These are phyloP conservation scores for Merluccius polli DNA, from an alignment of 2,797 vertebrate species.

Conservation along the genomic window DNA sequence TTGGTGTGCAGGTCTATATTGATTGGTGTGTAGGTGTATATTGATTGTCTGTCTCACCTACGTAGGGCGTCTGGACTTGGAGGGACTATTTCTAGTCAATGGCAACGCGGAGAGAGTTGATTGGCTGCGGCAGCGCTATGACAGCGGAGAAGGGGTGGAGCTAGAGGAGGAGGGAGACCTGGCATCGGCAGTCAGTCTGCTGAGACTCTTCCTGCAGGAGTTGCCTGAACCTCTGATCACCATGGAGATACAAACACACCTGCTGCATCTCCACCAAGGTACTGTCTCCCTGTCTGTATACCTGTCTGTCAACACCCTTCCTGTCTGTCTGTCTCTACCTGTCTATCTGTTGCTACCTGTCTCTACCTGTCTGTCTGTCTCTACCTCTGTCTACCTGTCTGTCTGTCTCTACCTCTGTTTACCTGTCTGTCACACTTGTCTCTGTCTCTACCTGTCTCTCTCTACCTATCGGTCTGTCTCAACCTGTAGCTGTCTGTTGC, in stretches of 20 bases:
- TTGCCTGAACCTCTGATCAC: conserved; percentile 95
- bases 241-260: conserved; percentile 83
- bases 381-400: too few species aligned
- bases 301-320: not conserved
- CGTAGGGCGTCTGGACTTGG: conserved; percentile 90
- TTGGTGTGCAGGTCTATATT: not conserved
- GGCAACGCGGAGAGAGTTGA: conserved; percentile 96
- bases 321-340: too few species aligned
- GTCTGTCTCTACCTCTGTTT: not conserved
- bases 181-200: conserved; percentile 93
- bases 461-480: not conserved
- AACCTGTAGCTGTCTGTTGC: not conserved
- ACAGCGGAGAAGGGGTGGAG: conserved; percentile 93
- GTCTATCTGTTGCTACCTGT: too few species aligned
- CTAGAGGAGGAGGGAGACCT: conserved; percentile 95
- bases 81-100: conserved; percentile 96
- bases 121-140: conserved; percentile 93
- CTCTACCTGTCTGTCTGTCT: too few species aligned
- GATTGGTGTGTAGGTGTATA: conserved; percentile 10
- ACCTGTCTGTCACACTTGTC: too few species aligned
- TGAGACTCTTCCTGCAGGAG: conserved; percentile 96
- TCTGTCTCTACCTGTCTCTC: not conserved
- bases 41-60: not conserved
- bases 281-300: not conserved
- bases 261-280: conserved; percentile 95